Evolutionary conservation across 92 coral and sea anemone genomes (phyloP).

Genomic region (Pocillopora meandrina): DNA sequence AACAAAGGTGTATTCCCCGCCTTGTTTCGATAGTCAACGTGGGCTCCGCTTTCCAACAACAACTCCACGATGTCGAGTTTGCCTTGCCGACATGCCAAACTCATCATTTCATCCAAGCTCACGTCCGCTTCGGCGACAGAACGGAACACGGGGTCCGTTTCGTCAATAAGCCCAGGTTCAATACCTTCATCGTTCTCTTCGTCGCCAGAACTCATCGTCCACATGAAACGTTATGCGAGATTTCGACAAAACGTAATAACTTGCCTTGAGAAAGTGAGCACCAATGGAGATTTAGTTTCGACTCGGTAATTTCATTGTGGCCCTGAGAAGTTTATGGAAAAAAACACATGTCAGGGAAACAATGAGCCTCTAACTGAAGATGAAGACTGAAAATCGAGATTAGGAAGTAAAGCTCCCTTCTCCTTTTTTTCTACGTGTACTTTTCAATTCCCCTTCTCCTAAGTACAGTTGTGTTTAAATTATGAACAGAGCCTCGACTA

Average conservation of each 20-base stretch:
- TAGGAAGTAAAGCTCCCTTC: not conserved
- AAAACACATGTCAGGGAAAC: slow-evolving; percentile 21
- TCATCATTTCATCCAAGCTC: slow-evolving; percentile 99
- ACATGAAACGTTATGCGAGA: slow-evolving; percentile 40
- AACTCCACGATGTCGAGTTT: slow-evolving; percentile 98
- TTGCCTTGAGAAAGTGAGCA: slow-evolving; percentile 31
- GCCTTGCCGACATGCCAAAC: slow-evolving; percentile 99
- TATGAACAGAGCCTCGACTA: slow-evolving; percentile 83
- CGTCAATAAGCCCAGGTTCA: slow-evolving; percentile 75
- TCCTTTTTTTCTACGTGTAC: slow-evolving; percentile 23
- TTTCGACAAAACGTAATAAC: slow-evolving; percentile 31
- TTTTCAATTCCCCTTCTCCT: slow-evolving; percentile 52
- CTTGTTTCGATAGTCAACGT: slow-evolving; percentile 97
- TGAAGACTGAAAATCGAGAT: not conserved
- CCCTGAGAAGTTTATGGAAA: slow-evolving; percentile 47
- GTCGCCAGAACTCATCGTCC: slow-evolving; percentile 91
- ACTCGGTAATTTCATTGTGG: slow-evolving; percentile 80
- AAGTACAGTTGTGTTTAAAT: slow-evolving; percentile 80
- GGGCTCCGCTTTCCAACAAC: slow-evolving; percentile 97
- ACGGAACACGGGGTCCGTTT: slow-evolving; percentile 90
- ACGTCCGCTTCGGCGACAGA: slow-evolving; percentile 98
- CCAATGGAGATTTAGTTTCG: slow-evolving; percentile 88
- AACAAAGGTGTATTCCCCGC: slow-evolving; percentile 98
- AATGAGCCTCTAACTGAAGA: slow-evolving; percentile 8
- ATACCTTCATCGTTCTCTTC: slow-evolving; percentile 88